These are phyloP conservation scores for Artemia sinica DNA, from an alignment of 2,888 invertebrate species.

Conservation along the genomic window DNA sequence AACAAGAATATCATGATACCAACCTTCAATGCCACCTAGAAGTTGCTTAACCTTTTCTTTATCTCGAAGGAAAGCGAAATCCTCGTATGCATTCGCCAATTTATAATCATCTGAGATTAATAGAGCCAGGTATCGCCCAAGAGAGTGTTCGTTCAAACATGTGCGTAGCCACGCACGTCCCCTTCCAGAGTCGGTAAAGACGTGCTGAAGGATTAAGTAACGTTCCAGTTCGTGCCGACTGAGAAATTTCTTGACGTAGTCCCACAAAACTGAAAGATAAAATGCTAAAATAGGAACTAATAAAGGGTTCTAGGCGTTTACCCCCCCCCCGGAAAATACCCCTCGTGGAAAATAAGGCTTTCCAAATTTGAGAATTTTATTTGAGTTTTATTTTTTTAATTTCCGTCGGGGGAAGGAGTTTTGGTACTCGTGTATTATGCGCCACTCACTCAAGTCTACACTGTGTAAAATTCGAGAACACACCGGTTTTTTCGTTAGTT, in stretches of 20 bases:
- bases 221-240: conserved; percentile 75
- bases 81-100: conserved; percentile 57
- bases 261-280: conserved; percentile 32
- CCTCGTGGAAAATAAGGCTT: too few relatives aligned
- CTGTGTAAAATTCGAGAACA: too few relatives aligned
- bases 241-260: conserved; percentile 41
- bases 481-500: too few relatives aligned
- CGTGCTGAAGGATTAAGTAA: conserved; percentile 49
- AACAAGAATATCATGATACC: conserved; percentile 22
- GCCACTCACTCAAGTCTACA: too few relatives aligned
- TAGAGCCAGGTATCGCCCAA: conserved; percentile 61
- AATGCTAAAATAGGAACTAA: too few relatives aligned
- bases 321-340: too few relatives aligned
- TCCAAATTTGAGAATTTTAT: too few relatives aligned
- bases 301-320: too few relatives aligned
- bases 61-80: conserved; percentile 65
- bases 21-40: conserved; percentile 70
- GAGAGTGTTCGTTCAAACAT: conserved; percentile 71
- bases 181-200: conserved; percentile 57
- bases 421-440: too few relatives aligned
- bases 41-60: conserved; percentile 57
- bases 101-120: conserved; percentile 47
- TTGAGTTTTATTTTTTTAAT: too few relatives aligned
- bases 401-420: too few relatives aligned
- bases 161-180: conserved; percentile 77